Conservation (phyloP, 2,797 vertebrate genomes). For the Rhinatrema bivittatum region DNA sequence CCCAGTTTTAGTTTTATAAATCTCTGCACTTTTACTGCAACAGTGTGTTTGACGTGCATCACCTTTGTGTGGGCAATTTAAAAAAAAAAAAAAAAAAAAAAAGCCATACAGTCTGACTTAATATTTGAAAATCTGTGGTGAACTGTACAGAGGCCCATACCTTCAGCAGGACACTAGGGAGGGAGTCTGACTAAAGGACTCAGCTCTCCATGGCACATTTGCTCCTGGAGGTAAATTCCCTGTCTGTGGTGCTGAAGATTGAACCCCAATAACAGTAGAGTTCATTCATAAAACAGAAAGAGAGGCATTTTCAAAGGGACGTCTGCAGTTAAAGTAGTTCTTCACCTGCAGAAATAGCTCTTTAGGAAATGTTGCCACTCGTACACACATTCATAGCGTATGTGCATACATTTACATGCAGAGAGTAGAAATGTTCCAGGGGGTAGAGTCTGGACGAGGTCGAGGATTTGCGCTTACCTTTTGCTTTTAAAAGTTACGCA, state of each 20-base stretch:
- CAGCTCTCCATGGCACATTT: not conserved
- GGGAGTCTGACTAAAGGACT: not conserved
- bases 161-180: not conserved
- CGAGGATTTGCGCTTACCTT: too few relatives aligned
- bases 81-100: too few relatives aligned
- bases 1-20: not conserved
- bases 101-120: not conserved
- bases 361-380: too few relatives aligned
- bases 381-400: too few relatives aligned
- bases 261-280: not conserved
- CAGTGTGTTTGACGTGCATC: not conserved
- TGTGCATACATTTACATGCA: too few relatives aligned
- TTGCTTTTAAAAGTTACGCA: too few relatives aligned
- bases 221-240: not conserved
- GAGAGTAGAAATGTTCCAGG: too few relatives aligned
- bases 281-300: not conserved
- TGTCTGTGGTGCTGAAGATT: rapidly evolving
- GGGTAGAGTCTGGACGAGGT: too few relatives aligned
- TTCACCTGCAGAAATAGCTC: too few relatives aligned
- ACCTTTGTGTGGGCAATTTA: not conserved
- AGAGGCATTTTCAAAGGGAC: too few relatives aligned
- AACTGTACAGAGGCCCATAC: not conserved
- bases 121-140: not conserved
- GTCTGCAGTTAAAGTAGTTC: too few relatives aligned
- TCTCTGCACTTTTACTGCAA: not conserved